A percentile compares a stretch with the other conserved stretches of the same genome.
These are phyloP conservation scores for Triplophysa rosa DNA, from an alignment of 2,113 vertebrate species.

Conservation along the genomic window DNA sequence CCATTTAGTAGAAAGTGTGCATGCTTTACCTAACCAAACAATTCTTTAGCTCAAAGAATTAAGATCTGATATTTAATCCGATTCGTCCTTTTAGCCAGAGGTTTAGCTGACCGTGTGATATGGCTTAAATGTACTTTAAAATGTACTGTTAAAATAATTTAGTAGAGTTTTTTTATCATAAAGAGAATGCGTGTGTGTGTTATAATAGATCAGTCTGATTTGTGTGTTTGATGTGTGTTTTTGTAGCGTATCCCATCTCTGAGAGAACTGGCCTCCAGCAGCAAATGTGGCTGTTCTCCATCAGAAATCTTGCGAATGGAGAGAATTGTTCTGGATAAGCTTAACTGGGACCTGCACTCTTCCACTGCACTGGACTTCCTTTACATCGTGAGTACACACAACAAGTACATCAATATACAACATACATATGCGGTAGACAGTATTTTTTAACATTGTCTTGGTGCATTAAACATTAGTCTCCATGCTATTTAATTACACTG, in stretches of 20 bases:
- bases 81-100: not conserved
- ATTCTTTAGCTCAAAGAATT: no score
- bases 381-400: slow-evolving; percentile 83
- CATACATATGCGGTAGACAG: no score
- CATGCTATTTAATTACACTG: no score
- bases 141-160: not conserved
- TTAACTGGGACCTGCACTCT: slow-evolving; percentile 94
- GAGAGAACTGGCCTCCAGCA: slow-evolving; percentile 84
- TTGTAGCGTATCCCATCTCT: slow-evolving; percentile 87
- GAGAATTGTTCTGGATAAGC: slow-evolving; percentile 94
- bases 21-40: no score
- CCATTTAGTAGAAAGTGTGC: no score
- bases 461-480: no score
- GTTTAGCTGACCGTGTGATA: not conserved
- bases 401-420: no score
- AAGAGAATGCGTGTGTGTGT: not conserved
- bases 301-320: slow-evolving; percentile 97
- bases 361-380: slow-evolving; percentile 95
- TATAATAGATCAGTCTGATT: not conserved
- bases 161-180: not conserved
- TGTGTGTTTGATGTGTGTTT: not conserved
- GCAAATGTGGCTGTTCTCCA: slow-evolving; percentile 91
- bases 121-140: not conserved
- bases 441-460: no score
- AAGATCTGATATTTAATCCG: not conserved